Conservation (phyloP, 2,113 vertebrate species). For the Pelusios castaneus region DNA sequence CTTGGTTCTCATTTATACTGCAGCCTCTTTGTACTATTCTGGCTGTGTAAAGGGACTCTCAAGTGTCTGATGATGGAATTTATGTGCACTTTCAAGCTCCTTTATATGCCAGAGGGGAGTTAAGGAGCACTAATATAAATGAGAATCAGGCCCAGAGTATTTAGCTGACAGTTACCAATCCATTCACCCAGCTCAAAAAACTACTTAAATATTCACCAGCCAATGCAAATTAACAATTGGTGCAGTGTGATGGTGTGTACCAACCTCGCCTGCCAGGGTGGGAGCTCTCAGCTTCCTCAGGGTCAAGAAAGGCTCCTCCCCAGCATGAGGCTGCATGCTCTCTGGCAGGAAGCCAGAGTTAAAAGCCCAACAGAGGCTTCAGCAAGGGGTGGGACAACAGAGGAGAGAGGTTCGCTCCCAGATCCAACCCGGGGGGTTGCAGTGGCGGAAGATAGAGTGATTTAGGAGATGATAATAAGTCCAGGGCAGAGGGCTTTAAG, state of each 20-base stretch:
- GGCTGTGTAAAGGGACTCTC: neutral
- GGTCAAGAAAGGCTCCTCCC: too few relatives aligned
- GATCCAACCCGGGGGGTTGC: too few relatives aligned
- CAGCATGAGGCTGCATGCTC: too few relatives aligned
- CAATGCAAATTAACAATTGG: conserved; percentile 1
- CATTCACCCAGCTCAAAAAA: neutral
- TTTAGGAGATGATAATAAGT: too few relatives aligned
- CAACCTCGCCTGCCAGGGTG: too few relatives aligned
- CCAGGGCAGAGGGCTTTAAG: too few relatives aligned
- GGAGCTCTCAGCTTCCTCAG: too few relatives aligned
- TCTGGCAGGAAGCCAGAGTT: too few relatives aligned
- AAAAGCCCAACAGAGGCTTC: too few relatives aligned
- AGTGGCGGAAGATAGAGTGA: too few relatives aligned
- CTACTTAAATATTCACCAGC: neutral
- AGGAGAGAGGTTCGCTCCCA: too few relatives aligned
- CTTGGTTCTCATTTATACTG: neutral
- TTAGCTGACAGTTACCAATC: neutral
- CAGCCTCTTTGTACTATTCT: neutral
- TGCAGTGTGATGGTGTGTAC: neutral
- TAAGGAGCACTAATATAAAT: neutral
- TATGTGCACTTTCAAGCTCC: neutral
- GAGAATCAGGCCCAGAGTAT: fast-evolving
- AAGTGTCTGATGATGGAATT: neutral
- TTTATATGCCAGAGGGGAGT: neutral
- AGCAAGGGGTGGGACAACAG: too few relatives aligned